Evolutionary conservation across 2,797 vertebrate genomes (phyloP), one percentile per base, ranked within the genome.

Genomic region (Euthynnus affinis): DNA sequence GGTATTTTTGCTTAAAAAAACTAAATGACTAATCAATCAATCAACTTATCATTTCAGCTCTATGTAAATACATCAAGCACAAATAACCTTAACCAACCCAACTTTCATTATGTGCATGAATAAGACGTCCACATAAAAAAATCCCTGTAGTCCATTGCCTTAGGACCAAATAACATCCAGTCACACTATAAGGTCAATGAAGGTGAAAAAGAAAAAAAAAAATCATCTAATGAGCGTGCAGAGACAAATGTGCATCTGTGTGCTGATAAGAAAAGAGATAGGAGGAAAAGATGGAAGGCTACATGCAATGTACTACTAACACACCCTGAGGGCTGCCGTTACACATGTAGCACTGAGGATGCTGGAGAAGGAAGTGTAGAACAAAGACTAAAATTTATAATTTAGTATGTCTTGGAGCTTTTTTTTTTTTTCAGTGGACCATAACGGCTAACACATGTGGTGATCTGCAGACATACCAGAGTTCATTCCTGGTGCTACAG

Each of bases 181-280:
- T 61, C 60, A 23, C 48, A 57, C 55, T 17, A n/a, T 27, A 5
- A 81, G 87, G 87, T 77, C 75, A 86, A 48, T 6, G 6, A 81
- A 68, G 76, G 77, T 40, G 71, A 42, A 58, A 62, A 46, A 1
- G 29, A 32, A 18, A 34, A 18, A 57, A 74, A 29, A 44, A 68
- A 18, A 78, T 53, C 46, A 23, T 69, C 77, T 84, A 87, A 91
- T 83, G 80, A 88, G 77, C 68, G 9, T 62, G 65, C 55, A 55
- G 68, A 83, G 78, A 82, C 68, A 71, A 69, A 88, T 66, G 68
- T 57, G 82, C 65, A 84, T 86, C 83, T n/a, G 40, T 59, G 68
- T 63, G 59, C 83, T 79, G 91, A 93, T 90, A 88, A 89, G 83
- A 77, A 29, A 79, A 29, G 70, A 76, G 67, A 86, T 61, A 74